Base-by-base conservation (phyloP, 2,797 vertebrate species). In the Betta splendens region DNA sequence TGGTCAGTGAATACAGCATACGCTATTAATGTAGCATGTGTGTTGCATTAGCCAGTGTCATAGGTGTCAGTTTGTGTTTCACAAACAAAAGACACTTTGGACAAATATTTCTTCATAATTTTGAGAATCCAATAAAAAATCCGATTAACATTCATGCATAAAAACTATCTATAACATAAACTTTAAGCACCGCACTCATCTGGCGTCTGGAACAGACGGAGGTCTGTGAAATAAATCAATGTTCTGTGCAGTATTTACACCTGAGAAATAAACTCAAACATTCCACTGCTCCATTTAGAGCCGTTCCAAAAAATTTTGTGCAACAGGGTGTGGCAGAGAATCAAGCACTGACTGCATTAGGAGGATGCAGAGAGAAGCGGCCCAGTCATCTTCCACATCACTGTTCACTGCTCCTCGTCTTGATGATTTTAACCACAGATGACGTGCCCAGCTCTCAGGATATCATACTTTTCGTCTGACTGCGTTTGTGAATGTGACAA, bases 381-480 rank as follows among this genome's bases (percentile, higher is more conserved):
- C 35, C 32, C 56, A 25, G 10, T 17, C 46, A 5, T 52, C 48
- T 31, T 64, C 52, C 26, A 12, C 47, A 36, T 2, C 6, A 43
- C 63, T 45, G 46, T 12, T 51, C 17, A n/a, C n/a, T n/a, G n/a
- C 48, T 43, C 11, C 5, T 44, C 4, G 28, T 53, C 66, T 61
- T 52, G 40, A 56, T 77, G 84, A 86, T 42, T 63, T 71, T 84
- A 84, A 88, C 49, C 52, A 57, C 22, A 33, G 33, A 68, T 69
- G 87, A 85, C 82, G 45, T 36, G 35, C 47, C 9, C 64, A n/a
- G 63, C 80, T 80, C 67, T 81, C 62, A 70, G 65, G 72, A 80
- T 80, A 80, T 65, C 78, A 68, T 75, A 55, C 72, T 71, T 51
- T 64, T 74, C 61, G 40, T 77, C 52, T 42, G 63, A 69, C 63